Percentiles rank a stretch among this genome's conserved stretches.
These are phyloP conservation scores for Platynereis dumerilii DNA, from an alignment of 2,888 invertebrate genomes.

Conservation along the genomic window DNA sequence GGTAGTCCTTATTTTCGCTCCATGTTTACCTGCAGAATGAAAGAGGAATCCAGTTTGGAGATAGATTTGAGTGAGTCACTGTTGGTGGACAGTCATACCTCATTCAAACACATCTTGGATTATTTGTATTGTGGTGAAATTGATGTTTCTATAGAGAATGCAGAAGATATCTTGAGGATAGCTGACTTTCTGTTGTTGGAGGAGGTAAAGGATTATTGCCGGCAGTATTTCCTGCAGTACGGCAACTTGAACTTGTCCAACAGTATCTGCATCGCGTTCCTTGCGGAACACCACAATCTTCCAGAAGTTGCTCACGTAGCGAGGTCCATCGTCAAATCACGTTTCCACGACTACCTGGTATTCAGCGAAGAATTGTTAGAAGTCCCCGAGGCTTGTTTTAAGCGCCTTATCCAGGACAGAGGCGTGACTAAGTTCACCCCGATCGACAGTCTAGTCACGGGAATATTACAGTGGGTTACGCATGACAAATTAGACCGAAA, in stretches of 20 bases:
- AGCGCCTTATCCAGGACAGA: conserved; percentile 49
- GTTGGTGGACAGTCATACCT: conserved; percentile 48
- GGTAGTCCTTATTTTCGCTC: conserved; percentile 60
- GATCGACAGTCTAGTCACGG: conserved; percentile 47
- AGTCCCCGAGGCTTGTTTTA: conserved; percentile 47
- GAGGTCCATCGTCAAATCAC: conserved; percentile 50
- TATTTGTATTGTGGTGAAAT: conserved; percentile 58
- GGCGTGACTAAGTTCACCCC: conserved; percentile 50
- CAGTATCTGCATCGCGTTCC: conserved; percentile 49
- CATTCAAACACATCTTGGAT: conserved; percentile 51
- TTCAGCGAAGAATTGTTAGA: conserved; percentile 56
- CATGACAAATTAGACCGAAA: conserved; percentile 42
- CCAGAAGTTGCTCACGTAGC: conserved; percentile 49
- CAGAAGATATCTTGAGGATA: conserved; percentile 54
- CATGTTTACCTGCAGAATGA: conserved; percentile 60
- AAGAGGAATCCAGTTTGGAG: conserved; percentile 47
- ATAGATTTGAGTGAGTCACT: conserved; percentile 56
- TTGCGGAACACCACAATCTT: conserved; percentile 56
- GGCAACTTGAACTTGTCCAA: conserved; percentile 57
- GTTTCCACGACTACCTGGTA: conserved; percentile 58
- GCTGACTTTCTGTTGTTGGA: conserved; percentile 58
- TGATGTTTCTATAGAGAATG: conserved; percentile 48
- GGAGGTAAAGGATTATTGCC: conserved; percentile 57
- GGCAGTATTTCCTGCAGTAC: conserved; percentile 54
- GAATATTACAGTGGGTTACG: conserved; percentile 53